Evolutionary conservation across 2,113 vertebrate genomes (phyloP), one percentile per base, ranked within the genome.

Genomic region (Chaetodon auriga): DNA sequence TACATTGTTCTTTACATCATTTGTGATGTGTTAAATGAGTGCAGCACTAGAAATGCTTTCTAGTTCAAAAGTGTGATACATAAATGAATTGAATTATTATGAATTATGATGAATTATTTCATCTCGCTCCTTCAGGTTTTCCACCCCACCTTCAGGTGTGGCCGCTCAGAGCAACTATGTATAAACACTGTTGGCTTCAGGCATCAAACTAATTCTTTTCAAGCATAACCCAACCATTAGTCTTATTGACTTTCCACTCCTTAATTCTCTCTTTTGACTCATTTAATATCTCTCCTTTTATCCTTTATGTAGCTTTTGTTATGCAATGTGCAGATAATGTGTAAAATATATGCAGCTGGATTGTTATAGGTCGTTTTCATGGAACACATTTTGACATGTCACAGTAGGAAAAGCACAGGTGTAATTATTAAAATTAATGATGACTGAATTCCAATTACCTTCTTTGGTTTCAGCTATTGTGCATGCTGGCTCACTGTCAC

Each of bases 381-480:
- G 41, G 11, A 30, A 1, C 38, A 41, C 76, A 41, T 14, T 63
- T 51, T 61, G 36, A 58, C 51, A 48, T 15, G 13, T 49, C 65
- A 58, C 19, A 21, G 55, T n/a, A 21, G 12, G n/a, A 61, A 78
- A 69, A 61, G n/a, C 10, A 21, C 16, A 21, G 23, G 36, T 55
- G 23, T 38, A 23, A 57, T 36, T 72, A 48, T 72, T 46, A 72
- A 41, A 23, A 58, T 38, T 4, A 81, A 58, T 13, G n/a, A 65
- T 36, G 53, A 43, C 36, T 69, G 45, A 48, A 48, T 70, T 75
- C 35, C 65, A 61, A 41, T 78, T 14, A 21, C 43, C 41, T 41
- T n/a, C 25, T 30, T 19, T 48, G 21, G 69, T 58, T 48, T 15
- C 51, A 14, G 25, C 7, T 55, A 6, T 25, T 48, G 58, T 64